phyloP scores from a whole-genome alignment of 2,888 invertebrate species.

The Pilophorus perplexus region DNA sequence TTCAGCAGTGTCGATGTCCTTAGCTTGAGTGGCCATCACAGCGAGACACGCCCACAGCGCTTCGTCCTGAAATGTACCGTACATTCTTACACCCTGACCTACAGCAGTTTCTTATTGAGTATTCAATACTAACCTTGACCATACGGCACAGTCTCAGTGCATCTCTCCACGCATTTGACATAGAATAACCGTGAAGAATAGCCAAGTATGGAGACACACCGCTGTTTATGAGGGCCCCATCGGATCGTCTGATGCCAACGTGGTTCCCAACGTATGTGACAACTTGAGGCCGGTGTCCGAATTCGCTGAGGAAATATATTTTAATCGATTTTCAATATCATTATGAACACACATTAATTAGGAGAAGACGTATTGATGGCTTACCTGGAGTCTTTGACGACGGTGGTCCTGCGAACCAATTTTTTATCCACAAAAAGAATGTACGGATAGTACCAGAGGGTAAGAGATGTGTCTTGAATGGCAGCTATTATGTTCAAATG shows the following conservation, averaged over 20 bases:
- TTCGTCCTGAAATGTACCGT: slow-evolving; percentile 56
- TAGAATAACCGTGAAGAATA: slow-evolving; percentile 66
- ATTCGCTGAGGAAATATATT: slow-evolving; percentile 61
- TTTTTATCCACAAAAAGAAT: slow-evolving; percentile 70
- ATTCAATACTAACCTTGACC: slow-evolving; percentile 60
- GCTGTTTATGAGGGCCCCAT: slow-evolving; percentile 79
- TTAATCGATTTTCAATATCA: not conserved
- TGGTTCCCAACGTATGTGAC: slow-evolving; percentile 79
- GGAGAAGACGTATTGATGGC: not conserved
- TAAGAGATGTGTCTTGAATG: slow-evolving; percentile 72
- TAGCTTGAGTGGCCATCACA: slow-evolving; percentile 81
- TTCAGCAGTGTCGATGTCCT: slow-evolving; percentile 85
- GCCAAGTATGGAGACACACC: slow-evolving; percentile 70
- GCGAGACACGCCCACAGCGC: slow-evolving; percentile 92
- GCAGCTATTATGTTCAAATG: slow-evolving; percentile 76
- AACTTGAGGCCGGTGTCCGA: slow-evolving; percentile 81
- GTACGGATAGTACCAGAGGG: slow-evolving; percentile 79
- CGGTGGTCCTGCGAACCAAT: slow-evolving; percentile 58
- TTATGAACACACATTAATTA: not conserved
- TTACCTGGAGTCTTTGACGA: slow-evolving; percentile 55
- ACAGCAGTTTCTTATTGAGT: too few relatives aligned
- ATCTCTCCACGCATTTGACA: slow-evolving; percentile 77
- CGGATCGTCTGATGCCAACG: slow-evolving; percentile 78
- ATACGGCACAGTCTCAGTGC: slow-evolving; percentile 76
- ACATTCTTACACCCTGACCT: too few relatives aligned